These are phyloP conservation scores for Ammospiza nelsoni DNA, from an alignment of 2,113 vertebrate genomes.

Conservation along the genomic window DNA sequence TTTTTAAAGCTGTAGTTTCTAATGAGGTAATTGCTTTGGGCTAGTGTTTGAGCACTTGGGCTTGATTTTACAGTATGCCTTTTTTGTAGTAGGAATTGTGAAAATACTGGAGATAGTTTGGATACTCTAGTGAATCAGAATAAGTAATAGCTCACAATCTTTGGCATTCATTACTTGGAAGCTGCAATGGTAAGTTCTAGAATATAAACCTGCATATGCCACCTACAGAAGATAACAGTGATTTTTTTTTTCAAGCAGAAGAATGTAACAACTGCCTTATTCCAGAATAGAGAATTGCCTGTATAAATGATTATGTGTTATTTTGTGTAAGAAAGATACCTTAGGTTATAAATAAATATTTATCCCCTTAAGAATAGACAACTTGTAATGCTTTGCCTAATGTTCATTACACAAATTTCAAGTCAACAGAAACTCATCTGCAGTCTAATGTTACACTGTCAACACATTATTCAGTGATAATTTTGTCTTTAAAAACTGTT, in stretches of 20 bases:
- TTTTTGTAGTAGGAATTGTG: constrained; percentile 40
- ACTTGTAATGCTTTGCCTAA: constrained; percentile 39
- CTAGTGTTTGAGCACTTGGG: constrained; percentile 37
- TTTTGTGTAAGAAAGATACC: constrained; percentile 48
- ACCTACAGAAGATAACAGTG: neutral
- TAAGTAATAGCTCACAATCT: constrained; percentile 21
- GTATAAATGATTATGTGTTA: constrained; percentile 52
- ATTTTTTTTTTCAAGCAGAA: neutral
- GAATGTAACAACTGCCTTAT: constrained; percentile 31
- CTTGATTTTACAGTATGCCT: constrained; percentile 44
- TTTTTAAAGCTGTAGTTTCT: neutral
- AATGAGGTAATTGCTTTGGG: constrained; percentile 47
- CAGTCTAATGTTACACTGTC: neutral
- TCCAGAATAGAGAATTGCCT: constrained; percentile 33
- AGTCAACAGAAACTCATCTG: neutral
- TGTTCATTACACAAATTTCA: neutral
- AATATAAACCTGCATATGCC: neutral
- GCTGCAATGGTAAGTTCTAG: constrained; percentile 40
- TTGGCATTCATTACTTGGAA: constrained; percentile 7
- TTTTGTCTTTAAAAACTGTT: neutral
- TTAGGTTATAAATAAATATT: constrained; percentile 70
- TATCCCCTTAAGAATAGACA: constrained; percentile 54
- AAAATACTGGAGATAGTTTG: neutral
- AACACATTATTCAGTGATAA: neutral
- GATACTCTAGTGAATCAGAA: neutral